A percentile compares a stretch with the other conserved stretches of the same genome.
These are phyloP conservation scores for Microtus ochrogaster DNA, from an alignment of 2,113 vertebrate species.

Conservation along the genomic window DNA sequence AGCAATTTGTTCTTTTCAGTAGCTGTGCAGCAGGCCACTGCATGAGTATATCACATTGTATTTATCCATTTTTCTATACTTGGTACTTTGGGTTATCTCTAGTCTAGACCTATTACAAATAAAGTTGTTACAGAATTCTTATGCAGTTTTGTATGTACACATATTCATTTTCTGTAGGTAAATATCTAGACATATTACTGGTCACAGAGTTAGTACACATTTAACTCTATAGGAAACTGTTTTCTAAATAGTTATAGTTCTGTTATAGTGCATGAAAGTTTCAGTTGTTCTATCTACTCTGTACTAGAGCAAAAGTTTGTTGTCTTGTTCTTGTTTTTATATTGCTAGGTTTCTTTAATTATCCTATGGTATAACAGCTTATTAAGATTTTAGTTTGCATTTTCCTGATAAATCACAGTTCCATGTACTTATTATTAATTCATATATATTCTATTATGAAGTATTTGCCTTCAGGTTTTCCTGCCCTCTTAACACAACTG, in stretches of 20 bases:
- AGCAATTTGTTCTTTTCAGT: background rate
- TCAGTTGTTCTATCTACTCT: background rate
- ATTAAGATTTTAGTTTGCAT: slow-evolving; percentile 45
- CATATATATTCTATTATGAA: background rate
- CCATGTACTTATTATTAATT: background rate
- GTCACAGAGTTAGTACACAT: background rate
- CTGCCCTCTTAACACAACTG: background rate
- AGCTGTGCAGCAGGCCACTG: background rate
- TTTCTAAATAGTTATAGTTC: background rate
- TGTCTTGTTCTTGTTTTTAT: background rate
- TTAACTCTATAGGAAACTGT: background rate
- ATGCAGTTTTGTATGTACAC: background rate
- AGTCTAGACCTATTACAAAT: background rate
- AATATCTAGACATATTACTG: background rate
- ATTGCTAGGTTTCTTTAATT: background rate
- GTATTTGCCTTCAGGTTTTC: background rate
- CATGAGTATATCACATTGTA: background rate
- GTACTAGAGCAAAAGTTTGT: background rate
- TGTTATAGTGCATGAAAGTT: background rate
- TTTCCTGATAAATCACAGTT: background rate
- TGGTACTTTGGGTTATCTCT: background rate
- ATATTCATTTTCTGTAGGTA: background rate
- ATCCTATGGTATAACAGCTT: background rate
- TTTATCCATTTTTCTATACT: background rate
- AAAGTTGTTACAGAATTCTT: background rate